Evolutionary conservation across 2,888 invertebrate species (phyloP), one percentile per base, ranked within the genome.

Genomic region (Nipponacmea schrenckii): DNA sequence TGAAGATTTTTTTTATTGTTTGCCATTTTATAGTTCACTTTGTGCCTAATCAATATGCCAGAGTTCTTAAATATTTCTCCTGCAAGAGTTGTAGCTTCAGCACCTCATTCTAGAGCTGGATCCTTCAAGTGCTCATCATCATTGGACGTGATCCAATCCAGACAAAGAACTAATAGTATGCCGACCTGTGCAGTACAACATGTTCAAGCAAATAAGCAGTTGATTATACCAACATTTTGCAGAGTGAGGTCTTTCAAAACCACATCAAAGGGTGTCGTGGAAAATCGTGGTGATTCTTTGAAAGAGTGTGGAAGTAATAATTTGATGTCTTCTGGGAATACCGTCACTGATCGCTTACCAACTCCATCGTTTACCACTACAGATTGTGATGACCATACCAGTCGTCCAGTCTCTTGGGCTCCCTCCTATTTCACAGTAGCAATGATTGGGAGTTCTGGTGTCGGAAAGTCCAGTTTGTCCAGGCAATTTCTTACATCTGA

Each of bases 241-340:
- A 91, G 96, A 78, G 92, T 97, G 79, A 92, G 97, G 80, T 96
- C 96, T 89, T 97, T 97, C 90, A 95, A 95, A 84, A 96, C 96
- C 83, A 96, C 96, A 39, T 94, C 95, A 87, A 93, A 94, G 89
- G 96, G 96, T 20, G 94, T 96, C 14, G 39, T 39, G 10, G 72
- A 56, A 24, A 96, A 96, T 90, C 92, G 96, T 68, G 97, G 97
- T 0, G 97, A 97, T 90, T 96, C 96, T 17, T 91, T 97, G 74
- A 94, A 95, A 81, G 94, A 95, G 77, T 92, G 95, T 64, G 91
- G 95, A 76, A 95, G 95, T 84, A 95, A 95, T 0, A 95, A 95
- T 84, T 95, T 95, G 88, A 94, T 94, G 44, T 81, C 82, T 24
- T 94, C 79, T 20, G 82, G 82, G 20, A 94, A 93, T 87, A 92